These are phyloP conservation scores for Carcina quercana DNA, from an alignment of 2,888 invertebrate genomes.

Conservation along the genomic window DNA sequence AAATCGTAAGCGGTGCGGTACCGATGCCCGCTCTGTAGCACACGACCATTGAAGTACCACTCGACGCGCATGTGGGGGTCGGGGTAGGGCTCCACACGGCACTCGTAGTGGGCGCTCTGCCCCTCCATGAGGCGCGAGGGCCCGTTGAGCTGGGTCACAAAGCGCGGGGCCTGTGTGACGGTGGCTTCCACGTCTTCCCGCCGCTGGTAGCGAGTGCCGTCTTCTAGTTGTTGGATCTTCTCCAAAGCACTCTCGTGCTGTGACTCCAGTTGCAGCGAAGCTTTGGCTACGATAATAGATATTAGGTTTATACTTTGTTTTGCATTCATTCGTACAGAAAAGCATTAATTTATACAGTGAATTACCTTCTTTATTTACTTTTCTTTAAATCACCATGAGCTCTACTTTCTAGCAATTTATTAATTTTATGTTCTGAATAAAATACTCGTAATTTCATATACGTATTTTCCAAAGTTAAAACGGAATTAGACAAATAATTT, in stretches of 20 bases:
- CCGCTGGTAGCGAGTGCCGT: slow-evolving; percentile 84
- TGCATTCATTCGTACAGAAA: too few relatives aligned
- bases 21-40: slow-evolving; percentile 90
- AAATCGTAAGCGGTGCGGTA: slow-evolving; percentile 97
- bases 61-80: slow-evolving; percentile 92
- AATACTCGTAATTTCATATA: too few relatives aligned
- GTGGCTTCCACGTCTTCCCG: slow-evolving; percentile 87
- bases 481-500: too few relatives aligned
- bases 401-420: too few relatives aligned
- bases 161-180: slow-evolving; percentile 88
- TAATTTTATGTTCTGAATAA: too few relatives aligned
- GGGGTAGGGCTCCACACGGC: slow-evolving; percentile 93
- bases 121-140: slow-evolving; percentile 90
- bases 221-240: slow-evolving; percentile 91
- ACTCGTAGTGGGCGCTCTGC: slow-evolving; percentile 94
- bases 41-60: slow-evolving; percentile 95
- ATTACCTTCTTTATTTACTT: too few relatives aligned
- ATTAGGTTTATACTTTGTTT: too few relatives aligned
- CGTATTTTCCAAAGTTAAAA: too few relatives aligned
- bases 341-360: too few relatives aligned
- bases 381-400: too few relatives aligned
- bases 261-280: slow-evolving; percentile 89
- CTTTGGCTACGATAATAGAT: slow-evolving; percentile 78
- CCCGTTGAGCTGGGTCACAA: slow-evolving; percentile 90
- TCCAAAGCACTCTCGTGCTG: slow-evolving; percentile 92